phyloP scores from a whole-genome alignment of 2,113 vertebrate genomes.

The Petrocephalus zakoni region DNA sequence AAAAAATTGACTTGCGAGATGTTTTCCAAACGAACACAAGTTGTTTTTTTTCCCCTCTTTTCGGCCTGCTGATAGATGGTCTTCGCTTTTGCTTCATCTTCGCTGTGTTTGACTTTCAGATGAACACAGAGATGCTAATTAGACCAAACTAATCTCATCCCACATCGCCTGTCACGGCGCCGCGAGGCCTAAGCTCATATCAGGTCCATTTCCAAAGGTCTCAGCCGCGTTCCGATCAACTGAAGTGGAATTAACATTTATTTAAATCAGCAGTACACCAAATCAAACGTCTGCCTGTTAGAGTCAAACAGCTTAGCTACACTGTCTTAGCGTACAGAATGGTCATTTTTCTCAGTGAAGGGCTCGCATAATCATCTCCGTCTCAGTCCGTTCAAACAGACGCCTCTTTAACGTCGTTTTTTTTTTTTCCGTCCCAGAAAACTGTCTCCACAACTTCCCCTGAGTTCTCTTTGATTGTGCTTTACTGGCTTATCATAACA shows the following conservation, averaged over 20 bases:
- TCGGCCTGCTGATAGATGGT: not conserved
- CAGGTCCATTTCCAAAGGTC: not conserved
- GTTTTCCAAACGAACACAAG: not conserved
- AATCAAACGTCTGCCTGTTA: not conserved
- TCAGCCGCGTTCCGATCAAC: not conserved
- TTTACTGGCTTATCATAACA: not conserved
- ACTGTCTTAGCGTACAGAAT: not conserved
- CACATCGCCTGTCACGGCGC: not conserved
- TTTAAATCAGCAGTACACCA: not conserved
- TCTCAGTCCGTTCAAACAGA: not conserved
- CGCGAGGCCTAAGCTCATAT: not conserved
- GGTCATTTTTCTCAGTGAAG: not conserved
- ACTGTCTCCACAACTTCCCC: not conserved
- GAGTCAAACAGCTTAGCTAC: not conserved
- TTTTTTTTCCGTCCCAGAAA: not conserved
- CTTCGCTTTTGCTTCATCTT: not conserved
- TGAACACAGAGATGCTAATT: not conserved
- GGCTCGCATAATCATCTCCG: not conserved
- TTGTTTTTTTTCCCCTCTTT: not conserved
- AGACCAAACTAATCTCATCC: not conserved
- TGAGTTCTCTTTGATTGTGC: not conserved
- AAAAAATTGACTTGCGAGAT: not conserved
- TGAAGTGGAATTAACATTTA: not conserved
- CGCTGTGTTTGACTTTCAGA: not conserved
- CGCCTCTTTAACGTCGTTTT: not conserved